These are phyloP conservation scores for Lamellibrachia satsuma DNA, from an alignment of 2,888 invertebrate genomes.

Conservation along the genomic window DNA sequence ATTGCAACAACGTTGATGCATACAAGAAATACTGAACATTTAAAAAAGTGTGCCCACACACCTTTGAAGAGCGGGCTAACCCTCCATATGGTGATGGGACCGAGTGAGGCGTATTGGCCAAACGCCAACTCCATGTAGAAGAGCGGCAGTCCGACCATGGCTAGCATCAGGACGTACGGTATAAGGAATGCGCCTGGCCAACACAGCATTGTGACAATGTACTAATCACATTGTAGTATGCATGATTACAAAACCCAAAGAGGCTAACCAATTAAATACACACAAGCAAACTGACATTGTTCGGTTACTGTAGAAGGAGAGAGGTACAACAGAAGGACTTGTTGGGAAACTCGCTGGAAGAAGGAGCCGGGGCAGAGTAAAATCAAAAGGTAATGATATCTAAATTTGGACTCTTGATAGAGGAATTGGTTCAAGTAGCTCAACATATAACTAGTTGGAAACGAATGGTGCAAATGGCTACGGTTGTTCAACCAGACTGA, in stretches of 20 bases:
- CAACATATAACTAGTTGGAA: too few species aligned
- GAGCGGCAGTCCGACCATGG: slow-evolving; percentile 80
- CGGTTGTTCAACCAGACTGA: too few species aligned
- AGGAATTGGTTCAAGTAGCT: too few species aligned
- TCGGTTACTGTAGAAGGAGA: too few species aligned
- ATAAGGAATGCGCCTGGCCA: slow-evolving; percentile 73
- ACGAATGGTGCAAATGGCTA: too few species aligned
- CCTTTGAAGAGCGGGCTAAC: slow-evolving; percentile 35
- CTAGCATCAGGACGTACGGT: slow-evolving; percentile 80
- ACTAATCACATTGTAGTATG: background rate
- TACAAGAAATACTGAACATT: background rate
- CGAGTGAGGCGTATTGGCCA: slow-evolving; percentile 78
- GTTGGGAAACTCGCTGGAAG: too few species aligned
- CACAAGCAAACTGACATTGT: too few species aligned
- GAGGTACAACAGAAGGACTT: too few species aligned
- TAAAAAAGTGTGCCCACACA: background rate
- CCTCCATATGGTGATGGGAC: slow-evolving; percentile 76
- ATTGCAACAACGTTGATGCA: background rate
- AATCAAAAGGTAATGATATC: too few species aligned
- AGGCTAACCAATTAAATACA: too few species aligned
- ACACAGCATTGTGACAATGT: background rate
- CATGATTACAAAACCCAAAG: background rate
- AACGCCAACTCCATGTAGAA: slow-evolving; percentile 85
- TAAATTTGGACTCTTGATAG: too few species aligned
- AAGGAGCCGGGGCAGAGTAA: too few species aligned